Evolutionary conservation across 1,140 invertebrate genomes (phyloP).

Genomic region (Grapholita molesta): DNA sequence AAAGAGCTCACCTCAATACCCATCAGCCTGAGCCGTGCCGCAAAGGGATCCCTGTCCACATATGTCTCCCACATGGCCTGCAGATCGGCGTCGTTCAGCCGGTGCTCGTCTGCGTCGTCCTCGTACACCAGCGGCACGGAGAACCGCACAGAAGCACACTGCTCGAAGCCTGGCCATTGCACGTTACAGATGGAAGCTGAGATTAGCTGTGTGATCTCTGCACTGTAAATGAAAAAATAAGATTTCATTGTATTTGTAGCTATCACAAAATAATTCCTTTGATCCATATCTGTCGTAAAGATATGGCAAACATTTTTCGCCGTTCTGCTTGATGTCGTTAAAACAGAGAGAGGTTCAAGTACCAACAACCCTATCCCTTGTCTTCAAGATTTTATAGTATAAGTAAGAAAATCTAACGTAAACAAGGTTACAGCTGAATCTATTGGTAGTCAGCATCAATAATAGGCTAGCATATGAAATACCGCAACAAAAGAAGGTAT

Average conservation of each 20-base stretch:
- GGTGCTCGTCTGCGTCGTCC: slow-evolving; percentile 33
- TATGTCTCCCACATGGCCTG: slow-evolving; percentile 51
- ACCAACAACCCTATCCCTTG: too few relatives aligned
- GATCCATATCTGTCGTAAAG: too few relatives aligned
- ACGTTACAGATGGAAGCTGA: slow-evolving; percentile 49
- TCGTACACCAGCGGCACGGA: slow-evolving; percentile 50
- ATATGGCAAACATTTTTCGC: too few relatives aligned
- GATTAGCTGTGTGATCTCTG: slow-evolving; percentile 48
- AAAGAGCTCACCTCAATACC: slow-evolving; percentile 34
- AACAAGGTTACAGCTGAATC: too few relatives aligned
- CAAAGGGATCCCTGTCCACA: slow-evolving; percentile 36
- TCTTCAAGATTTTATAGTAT: too few relatives aligned
- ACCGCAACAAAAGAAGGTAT: too few relatives aligned
- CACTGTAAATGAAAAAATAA: slow-evolving; percentile 39
- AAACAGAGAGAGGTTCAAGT: too few relatives aligned
- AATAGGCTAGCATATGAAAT: too few relatives aligned
- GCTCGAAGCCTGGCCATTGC: slow-evolving; percentile 58
- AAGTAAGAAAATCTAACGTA: too few relatives aligned
- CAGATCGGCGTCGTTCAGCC: slow-evolving; percentile 47
- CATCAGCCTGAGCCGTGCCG: slow-evolving; percentile 37
- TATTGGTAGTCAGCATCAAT: too few relatives aligned
- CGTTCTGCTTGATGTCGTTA: too few relatives aligned
- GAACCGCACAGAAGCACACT: slow-evolving; percentile 52
- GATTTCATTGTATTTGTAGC: background rate
- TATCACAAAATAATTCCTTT: too few relatives aligned